Percentiles rank a stretch among this genome's conserved stretches.
phyloP scores from a whole-genome alignment of 1,140 invertebrate genomes.

The Patella vulgata region DNA sequence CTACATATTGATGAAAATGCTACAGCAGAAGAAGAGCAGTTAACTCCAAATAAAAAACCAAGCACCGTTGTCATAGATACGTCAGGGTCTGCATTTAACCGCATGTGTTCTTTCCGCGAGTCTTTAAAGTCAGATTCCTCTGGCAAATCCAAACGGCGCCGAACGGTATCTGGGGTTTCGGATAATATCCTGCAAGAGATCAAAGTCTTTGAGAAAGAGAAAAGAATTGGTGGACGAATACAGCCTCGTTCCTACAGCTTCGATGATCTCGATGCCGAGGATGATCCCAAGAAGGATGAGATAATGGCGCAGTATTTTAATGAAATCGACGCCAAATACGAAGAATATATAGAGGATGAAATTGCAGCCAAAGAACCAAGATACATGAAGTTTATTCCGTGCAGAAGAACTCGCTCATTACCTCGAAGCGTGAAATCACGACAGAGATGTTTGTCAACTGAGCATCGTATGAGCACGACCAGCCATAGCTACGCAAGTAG shows the following conservation, averaged over 20 bases:
- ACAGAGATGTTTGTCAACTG: constrained; percentile 9
- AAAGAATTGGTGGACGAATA: constrained; percentile 26
- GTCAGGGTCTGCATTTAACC: constrained; percentile 51
- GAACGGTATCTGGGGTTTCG: constrained; percentile 52
- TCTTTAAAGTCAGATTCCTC: constrained; percentile 36
- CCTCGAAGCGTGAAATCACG: constrained; percentile 49
- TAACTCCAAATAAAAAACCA: constrained; percentile 7
- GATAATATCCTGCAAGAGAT: constrained; percentile 58
- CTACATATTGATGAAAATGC: constrained; percentile 32
- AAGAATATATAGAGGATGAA: constrained; percentile 52
- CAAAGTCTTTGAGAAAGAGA: constrained; percentile 50
- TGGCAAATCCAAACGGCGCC: constrained; percentile 42
- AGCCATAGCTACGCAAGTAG: constrained; percentile 23
- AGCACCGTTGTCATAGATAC: constrained; percentile 52
- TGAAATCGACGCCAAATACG: constrained; percentile 54
- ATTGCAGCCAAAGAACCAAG: constrained; percentile 41
- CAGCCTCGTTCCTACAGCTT: constrained; percentile 48
- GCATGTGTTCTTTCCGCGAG: constrained; percentile 53
- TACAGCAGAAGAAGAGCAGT: constrained; percentile 18
- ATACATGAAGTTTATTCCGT: constrained; percentile 56
- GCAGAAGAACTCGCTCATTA: constrained; percentile 53
- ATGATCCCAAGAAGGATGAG: constrained; percentile 39
- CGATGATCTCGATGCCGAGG: constrained; percentile 50
- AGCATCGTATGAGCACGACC: constrained; percentile 11
- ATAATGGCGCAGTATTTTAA: constrained; percentile 53